Evolutionary conservation across 1,140 invertebrate species (phyloP), one percentile per base, ranked within the genome.

Genomic region (Papilio xuthus): DNA sequence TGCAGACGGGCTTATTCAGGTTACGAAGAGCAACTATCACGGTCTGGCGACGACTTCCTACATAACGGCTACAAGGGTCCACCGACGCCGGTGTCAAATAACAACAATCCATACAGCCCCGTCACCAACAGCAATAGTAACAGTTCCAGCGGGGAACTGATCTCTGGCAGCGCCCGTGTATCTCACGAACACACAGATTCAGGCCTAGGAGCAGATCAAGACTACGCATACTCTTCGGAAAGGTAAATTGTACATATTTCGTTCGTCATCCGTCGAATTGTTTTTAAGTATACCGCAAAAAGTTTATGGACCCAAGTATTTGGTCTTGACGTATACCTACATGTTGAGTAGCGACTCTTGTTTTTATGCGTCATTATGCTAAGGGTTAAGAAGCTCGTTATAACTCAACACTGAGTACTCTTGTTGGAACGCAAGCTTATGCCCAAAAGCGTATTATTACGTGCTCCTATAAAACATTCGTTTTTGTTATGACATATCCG

Each of bases 131-230:
- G 92, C 82, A 94, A 93, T 82, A 94, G 93, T 73, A 94, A 94
- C 78, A 94, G 94, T 77, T 94, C 93, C 13, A 94, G 94, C 75
- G 94, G 94, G 26, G 94, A 94, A 77, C 85, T 94, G 28, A 94
- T 94, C 69, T 90, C 92, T 47, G 94, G 94, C 7, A 95, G 94
- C 70, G 87, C 94, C 32, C 89, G 95, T 56, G 95, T 96, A 18
- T 95, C 95, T 12, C 96, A 96, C 81, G 96, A 96, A 85, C 96
- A 96, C 84, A 96, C 95, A 0, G 96, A 96, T 87, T 96, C 96
- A 0, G 96, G 96, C 2, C 88, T 96, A 1, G 96, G 96, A 37
- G 95, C 95, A n/a, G 96, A 96, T 90, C 96, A 96, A 87, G 95
- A 96, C 80, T 96, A 95, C 86, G 95, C 95, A 7, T 95, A 95